Conservation (phyloP, 2,888 invertebrate species). For the Synergus laeviventris region DNA sequence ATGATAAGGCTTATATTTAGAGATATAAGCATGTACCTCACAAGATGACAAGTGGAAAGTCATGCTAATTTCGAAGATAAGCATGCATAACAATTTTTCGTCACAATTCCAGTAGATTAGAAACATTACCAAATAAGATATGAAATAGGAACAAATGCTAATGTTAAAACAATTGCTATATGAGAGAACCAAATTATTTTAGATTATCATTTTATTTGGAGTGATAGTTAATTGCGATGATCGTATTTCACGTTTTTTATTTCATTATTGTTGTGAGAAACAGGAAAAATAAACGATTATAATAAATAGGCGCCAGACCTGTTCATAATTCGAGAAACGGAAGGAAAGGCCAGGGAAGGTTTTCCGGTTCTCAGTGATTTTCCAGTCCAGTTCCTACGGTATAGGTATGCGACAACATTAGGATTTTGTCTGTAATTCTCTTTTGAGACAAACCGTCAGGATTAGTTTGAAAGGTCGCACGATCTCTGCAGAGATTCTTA, state of each 20-base stretch:
- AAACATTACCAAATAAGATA: neutral
- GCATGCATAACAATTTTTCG: neutral
- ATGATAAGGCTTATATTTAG: conserved; percentile 27
- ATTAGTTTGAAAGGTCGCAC: conserved; percentile 60
- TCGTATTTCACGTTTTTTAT: too few species aligned
- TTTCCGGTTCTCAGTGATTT: conserved; percentile 29
- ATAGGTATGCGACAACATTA: conserved; percentile 42
- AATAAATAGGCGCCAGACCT: neutral
- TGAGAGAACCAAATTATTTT: too few species aligned
- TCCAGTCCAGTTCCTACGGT: conserved; percentile 23
- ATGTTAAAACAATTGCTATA: too few species aligned
- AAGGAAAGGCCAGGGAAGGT: conserved; percentile 38
- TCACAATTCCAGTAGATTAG: conserved; percentile 3
- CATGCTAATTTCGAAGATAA: conserved; percentile 27
- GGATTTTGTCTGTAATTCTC: conserved; percentile 54
- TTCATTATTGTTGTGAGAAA: too few species aligned
- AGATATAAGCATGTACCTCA: conserved; percentile 32
- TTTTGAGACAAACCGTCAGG: conserved; percentile 52
- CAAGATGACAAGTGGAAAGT: conserved; percentile 17
- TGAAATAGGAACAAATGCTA: neutral
- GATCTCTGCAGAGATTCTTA: conserved; percentile 61
- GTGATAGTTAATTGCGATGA: too few species aligned
- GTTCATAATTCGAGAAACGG: neutral
- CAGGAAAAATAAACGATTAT: neutral
- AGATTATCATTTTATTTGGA: too few species aligned